Conservation (phyloP, 2,888 invertebrate species). For the Aelia acuminata region DNA sequence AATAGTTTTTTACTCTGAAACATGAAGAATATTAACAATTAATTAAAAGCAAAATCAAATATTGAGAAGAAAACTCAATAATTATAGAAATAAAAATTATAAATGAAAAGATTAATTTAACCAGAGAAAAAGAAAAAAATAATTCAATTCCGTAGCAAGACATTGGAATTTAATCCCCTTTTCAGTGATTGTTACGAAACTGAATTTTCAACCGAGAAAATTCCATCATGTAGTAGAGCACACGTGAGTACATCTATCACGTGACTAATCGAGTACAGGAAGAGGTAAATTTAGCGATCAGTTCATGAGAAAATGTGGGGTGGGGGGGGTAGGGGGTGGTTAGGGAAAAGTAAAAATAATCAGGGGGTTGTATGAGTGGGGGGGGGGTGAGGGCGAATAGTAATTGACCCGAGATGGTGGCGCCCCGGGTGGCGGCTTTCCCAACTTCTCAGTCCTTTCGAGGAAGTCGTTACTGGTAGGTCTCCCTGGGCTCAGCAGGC, state of each 20-base stretch:
- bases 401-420: conserved; percentile 32
- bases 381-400: background rate
- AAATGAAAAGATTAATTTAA: too few species aligned
- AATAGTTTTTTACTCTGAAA: too few species aligned
- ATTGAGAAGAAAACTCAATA: too few species aligned
- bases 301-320: background rate
- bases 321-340: background rate
- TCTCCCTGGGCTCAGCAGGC: background rate
- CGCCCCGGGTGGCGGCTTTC: conserved; percentile 27
- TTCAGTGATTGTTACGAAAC: background rate
- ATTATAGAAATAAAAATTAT: too few species aligned
- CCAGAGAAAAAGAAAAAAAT: too few species aligned
- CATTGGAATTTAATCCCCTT: too few species aligned
- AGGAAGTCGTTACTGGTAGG: background rate
- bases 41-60: too few species aligned
- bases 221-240: background rate
- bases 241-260: background rate
- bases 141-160: too few species aligned
- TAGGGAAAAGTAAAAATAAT: conserved; percentile 18
- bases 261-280: background rate
- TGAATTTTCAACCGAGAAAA: background rate
- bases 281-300: background rate
- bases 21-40: too few species aligned
- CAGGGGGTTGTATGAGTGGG: background rate
- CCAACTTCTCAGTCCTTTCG: conserved; percentile 32